Base-by-base conservation (phyloP, 1,140 invertebrate species). In the Calycopis cecrops region DNA sequence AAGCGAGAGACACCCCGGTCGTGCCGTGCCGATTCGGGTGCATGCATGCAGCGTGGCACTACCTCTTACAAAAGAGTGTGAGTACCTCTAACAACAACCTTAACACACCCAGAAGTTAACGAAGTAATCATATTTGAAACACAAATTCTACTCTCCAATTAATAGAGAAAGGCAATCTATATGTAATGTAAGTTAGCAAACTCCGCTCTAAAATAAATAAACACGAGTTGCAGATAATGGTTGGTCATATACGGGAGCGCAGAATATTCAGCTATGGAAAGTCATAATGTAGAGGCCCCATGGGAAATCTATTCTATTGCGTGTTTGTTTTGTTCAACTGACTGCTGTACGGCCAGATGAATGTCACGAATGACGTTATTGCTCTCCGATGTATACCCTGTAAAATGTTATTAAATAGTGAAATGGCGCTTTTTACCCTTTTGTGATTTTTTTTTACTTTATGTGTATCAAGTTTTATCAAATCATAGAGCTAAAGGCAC, bases 281-380 rank as follows among this genome's bases (percentile, higher is more conserved):
- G 55, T 71, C 63, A 70, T 75, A 73, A 74, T 75, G 66, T 70
- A 73, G 59, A 55, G 64, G 55, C 65, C 77, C 59, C 73, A 16
- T 49, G 77, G 77, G 77, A 80, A 80, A 80, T 80, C 63, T 73
- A 51, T 73, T 73, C 69, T 77, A 80, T 80, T 76, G 73, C 71
- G 69, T 57, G 70, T 73, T 76, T 76, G 71, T 81, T 73, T 71
- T 73, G 77, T 75, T 69, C 62, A 75, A 73, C 69, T 73, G 71
- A 68, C 69, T 69, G 62, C 59, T 69, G 63, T 62, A 44, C 52
- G 28, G 53, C 56, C 58, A 62, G 60, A 63, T 69, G 55, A 67
- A 65, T 71, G 63, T 72, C 70, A 61, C 62, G 55, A 48, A 60
- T 67, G 62, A 64, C 63, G 57, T 65, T 68, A 66, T 59, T 52